phyloP scores from a whole-genome alignment of 2,797 vertebrate genomes.

The Synanceia verrucosa region DNA sequence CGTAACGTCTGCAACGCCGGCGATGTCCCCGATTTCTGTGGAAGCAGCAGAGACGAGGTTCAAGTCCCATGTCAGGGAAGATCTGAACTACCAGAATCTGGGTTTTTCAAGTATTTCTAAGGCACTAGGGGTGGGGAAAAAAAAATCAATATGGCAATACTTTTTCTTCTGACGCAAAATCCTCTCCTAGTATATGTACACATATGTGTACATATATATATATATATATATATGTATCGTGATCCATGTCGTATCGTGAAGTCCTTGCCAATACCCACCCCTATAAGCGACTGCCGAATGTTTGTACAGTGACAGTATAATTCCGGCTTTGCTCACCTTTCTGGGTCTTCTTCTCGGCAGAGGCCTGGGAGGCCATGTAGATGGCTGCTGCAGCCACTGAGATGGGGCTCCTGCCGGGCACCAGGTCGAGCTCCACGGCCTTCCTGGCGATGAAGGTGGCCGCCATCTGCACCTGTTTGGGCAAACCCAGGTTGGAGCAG shows the following conservation, averaged over 20 bases:
- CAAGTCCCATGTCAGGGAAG: background rate
- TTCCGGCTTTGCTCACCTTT: slow-evolving; percentile 84
- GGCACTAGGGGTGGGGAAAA: too few relatives aligned
- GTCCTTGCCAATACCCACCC: too few relatives aligned
- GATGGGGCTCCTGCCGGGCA: slow-evolving; percentile 96
- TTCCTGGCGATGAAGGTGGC: slow-evolving; percentile 96
- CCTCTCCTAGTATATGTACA: too few relatives aligned
- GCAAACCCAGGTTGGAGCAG: slow-evolving; percentile 94
- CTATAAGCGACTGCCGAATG: too few relatives aligned
- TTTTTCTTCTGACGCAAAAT: too few relatives aligned
- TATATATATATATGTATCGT: too few relatives aligned
- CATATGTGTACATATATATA: too few relatives aligned
- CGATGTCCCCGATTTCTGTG: slow-evolving; percentile 97
- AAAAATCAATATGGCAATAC: too few relatives aligned
- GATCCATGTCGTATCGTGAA: too few relatives aligned
- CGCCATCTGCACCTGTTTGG: slow-evolving; percentile 98
- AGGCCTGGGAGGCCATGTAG: slow-evolving; percentile 99
- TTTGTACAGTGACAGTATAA: background rate
- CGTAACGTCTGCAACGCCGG: slow-evolving; percentile 96
- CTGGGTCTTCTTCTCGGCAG: slow-evolving; percentile 97
- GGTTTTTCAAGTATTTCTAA: too few relatives aligned
- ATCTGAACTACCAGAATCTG: too few relatives aligned
- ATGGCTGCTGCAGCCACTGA: slow-evolving; percentile 98
- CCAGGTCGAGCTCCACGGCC: slow-evolving; percentile 95
- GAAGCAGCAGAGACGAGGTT: background rate